Base-by-base conservation (phyloP, 2,113 vertebrate species). In the Laticauda colubrina region DNA sequence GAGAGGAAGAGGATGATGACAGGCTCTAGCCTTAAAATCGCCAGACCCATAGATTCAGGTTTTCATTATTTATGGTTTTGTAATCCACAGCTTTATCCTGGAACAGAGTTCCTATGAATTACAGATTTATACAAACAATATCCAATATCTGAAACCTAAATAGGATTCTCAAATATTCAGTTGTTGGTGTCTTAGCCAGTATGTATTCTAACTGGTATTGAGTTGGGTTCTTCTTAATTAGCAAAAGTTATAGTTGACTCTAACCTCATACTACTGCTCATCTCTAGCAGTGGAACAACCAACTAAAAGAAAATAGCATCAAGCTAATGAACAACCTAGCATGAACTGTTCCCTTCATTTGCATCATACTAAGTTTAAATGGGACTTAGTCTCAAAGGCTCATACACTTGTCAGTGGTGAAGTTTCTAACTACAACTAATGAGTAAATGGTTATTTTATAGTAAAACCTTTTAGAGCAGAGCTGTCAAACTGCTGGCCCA, bases 181-280 rank as follows among this genome's bases (percentile, higher is more conserved):
- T 29, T 61, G 59, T 34, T 69, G 11, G 29, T 69, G 75, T 39
- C 21, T 11, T 89, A 92, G 39, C 20, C 14, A 26, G 39, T 55
- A 20, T 64, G 89, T 81, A 45, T 24, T 75, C 87, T n/a, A 34
- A 48, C n/a, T 89, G 61, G 64, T 87, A n/a, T 51, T 89, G 87
- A 81, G 18, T 43, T 92, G 91, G 39, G 24, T 89, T 92, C 34
- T 56, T 61, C 87, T 92, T 54, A 89, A 92, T 89, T 89, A 89
- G 81, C 87, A 89, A 92, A 89, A 24, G 24, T 54, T 81, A 24
- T 53, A 81, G 29, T 89, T 89, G 61, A 56, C 61, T 89, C 15
- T 92, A 88, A 88, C 86, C 59, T 51, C 57, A 92, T 55, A 88
- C 86, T 88, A 51, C 86, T 92, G 91, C 57, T 69, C 34, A 20